phyloP scores from a whole-genome alignment of 2,888 invertebrate species.

The Drosophila pegasa region DNA sequence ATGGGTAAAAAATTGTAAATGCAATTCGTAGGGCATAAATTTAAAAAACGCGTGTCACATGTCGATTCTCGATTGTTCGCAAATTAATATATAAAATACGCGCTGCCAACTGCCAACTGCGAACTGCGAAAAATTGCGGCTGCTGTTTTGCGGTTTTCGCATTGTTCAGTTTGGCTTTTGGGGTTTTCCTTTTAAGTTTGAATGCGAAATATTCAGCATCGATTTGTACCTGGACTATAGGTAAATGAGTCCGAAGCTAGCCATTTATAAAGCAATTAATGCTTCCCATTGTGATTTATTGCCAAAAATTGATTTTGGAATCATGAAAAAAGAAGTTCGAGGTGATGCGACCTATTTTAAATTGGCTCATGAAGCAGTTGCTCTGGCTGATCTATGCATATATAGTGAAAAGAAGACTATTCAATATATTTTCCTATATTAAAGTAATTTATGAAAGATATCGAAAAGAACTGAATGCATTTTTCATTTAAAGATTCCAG shows the following conservation, averaged over 20 bases:
- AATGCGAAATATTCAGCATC: slow-evolving; percentile 17
- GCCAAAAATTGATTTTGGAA: not conserved
- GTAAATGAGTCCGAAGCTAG: slow-evolving; percentile 28
- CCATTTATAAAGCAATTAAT: slow-evolving; percentile 35
- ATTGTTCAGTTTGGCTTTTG: slow-evolving; percentile 31
- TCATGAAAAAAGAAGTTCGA: not conserved
- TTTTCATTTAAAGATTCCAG: too few species aligned
- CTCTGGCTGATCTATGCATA: not conserved
- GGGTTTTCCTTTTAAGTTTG: slow-evolving; percentile 16
- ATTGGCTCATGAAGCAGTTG: not conserved
- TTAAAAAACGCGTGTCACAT: slow-evolving; percentile 82
- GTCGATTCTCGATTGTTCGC: slow-evolving; percentile 83
- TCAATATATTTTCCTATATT: too few species aligned
- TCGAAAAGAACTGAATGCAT: too few species aligned
- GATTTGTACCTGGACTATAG: slow-evolving; percentile 37
- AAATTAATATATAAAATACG: slow-evolving; percentile 81
- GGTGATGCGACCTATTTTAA: not conserved
- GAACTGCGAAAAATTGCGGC: slow-evolving; percentile 37
- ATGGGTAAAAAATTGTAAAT: slow-evolving; percentile 60
- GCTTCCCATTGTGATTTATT: slow-evolving; percentile 22
- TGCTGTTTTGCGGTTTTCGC: slow-evolving; percentile 47
- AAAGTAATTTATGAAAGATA: too few species aligned
- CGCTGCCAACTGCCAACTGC: slow-evolving; percentile 39
- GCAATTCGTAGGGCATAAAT: slow-evolving; percentile 81
- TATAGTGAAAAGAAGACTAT: too few species aligned